These are phyloP conservation scores for Cassiopea andromeda DNA, from an alignment of 30 jellyfish, hydroid and myxozoan species.

Conservation along the genomic window DNA sequence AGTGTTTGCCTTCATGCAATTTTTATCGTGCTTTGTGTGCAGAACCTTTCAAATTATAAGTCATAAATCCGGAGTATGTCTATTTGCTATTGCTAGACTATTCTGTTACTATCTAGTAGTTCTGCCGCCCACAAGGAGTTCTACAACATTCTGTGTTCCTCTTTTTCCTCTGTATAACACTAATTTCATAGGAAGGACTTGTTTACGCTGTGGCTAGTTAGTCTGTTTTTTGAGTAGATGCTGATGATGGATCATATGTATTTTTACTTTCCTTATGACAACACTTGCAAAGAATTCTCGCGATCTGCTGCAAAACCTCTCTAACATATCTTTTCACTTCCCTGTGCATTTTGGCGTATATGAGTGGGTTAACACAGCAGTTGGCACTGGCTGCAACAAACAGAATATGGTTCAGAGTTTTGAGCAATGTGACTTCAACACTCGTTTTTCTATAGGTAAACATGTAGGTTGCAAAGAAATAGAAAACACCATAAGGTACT, in stretches of 20 bases:
- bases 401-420: neutral
- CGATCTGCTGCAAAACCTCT: neutral
- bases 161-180: too few species aligned
- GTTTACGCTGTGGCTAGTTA: too few species aligned
- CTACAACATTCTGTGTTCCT: too few species aligned
- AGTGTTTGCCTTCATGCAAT: too few species aligned
- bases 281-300: neutral
- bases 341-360: constrained; percentile 45
- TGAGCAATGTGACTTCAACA: neutral
- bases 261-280: neutral
- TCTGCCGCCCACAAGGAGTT: too few species aligned
- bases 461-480: neutral
- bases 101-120: too few species aligned
- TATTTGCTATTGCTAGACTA: too few species aligned
- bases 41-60: too few species aligned
- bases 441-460: neutral
- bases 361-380: constrained; percentile 3
- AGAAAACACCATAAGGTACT: constrained; percentile 14
- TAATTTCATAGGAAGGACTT: too few species aligned
- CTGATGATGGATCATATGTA: neutral
- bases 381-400: neutral
- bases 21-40: too few species aligned
- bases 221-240: neutral
- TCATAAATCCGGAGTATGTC: too few species aligned
- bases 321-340: neutral